Base-by-base conservation (phyloP, 2,888 invertebrate genomes). In the Hemicrepidius hirtus region DNA sequence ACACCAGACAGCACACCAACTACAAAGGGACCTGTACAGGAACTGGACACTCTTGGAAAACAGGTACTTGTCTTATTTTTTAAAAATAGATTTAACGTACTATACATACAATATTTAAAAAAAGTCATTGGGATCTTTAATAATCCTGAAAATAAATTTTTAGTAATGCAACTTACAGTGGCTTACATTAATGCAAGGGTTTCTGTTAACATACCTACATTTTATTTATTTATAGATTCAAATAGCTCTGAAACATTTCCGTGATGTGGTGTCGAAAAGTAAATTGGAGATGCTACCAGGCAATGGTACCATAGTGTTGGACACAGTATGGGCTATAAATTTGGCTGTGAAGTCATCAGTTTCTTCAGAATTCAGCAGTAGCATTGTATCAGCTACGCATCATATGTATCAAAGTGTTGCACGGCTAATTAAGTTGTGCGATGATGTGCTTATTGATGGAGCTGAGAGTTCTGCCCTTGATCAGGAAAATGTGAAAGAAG, bases 201-300 rank as follows among this genome's bases (percentile, higher is more conserved):
- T 32, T 32, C 7, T 5, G 32, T 32, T 32, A 44, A 49, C 4
- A 49, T 20, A 49, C 4, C 20, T 20, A 18, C 46, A 53, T 12
- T 18, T 69, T 40, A 46, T 73, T 44, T 46, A 66, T 71, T 59
- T 79, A 71, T 87, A 93, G 87, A 91, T 94, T 70, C 91, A 92
- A 83, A 90, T 93, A 82, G 93, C 94, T 53, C 88, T 97, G 78
- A 93, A 94, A 84, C 97, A 97, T 88, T 96, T 97, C 86, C 92
- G 95, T 81, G 97, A 97, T 88, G 97, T 97, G 75, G 95, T 97
- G 79, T 92, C 94, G 74, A 97, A 96, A 87, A 93, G 95, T 86
- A 97, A 95, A 87, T 89, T 96, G 82, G 96, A 97, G 88, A 96
- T 97, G 91, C 88, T 98, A 80, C 96, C 97, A 1, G 97, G 96